Evolutionary conservation across 2,113 vertebrate genomes (phyloP).

Genomic region (Galemys pyrenaicus): DNA sequence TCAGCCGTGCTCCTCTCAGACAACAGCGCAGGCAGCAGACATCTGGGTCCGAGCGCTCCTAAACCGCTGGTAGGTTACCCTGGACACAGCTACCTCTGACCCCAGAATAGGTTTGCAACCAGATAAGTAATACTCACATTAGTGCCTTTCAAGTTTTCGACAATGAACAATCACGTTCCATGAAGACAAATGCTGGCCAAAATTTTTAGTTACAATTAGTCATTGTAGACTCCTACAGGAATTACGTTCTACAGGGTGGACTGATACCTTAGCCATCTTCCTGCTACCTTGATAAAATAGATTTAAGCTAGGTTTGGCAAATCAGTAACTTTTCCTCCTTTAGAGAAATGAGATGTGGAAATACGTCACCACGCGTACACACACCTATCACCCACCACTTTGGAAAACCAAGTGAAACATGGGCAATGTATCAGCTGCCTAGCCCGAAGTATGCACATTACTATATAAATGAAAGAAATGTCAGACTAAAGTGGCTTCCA

Average conservation of each 20-base stretch:
- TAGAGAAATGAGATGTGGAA: neutral
- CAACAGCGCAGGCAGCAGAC: neutral
- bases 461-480: neutral
- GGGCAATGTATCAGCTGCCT: neutral
- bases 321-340: neutral
- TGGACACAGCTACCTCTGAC: neutral
- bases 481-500: conserved; percentile 1
- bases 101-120: conserved; percentile 34
- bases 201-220: neutral
- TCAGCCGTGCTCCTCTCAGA: neutral
- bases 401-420: neutral
- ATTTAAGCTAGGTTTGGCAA: neutral
- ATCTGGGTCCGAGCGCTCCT: neutral
- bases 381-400: neutral
- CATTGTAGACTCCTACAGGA: neutral
- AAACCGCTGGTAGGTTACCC: neutral
- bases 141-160: conserved; percentile 27
- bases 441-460: conserved; percentile 5
- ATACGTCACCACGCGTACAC: neutral
- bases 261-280: neutral
- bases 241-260: neutral
- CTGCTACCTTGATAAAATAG: neutral
- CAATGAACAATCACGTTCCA: conserved; percentile 35
- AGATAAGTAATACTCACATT: conserved; percentile 27
- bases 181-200: neutral